These are phyloP conservation scores for Labroides dimidiatus DNA, from an alignment of 2,797 vertebrate genomes.

Conservation along the genomic window DNA sequence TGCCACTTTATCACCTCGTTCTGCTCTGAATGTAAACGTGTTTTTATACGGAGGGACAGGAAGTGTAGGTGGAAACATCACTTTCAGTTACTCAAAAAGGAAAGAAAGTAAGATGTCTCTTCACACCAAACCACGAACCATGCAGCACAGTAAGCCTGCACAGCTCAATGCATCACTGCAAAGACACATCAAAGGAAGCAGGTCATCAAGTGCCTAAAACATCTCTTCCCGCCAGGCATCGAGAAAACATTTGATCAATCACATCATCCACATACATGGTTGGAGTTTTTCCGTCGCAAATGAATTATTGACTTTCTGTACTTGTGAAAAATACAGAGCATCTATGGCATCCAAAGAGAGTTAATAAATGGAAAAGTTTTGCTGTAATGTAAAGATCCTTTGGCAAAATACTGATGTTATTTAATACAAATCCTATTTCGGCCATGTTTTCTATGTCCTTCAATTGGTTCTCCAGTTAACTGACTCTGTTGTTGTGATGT, in stretches of 20 bases:
- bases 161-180: conserved; percentile 10
- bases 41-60: conserved; percentile 7
- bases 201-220: neutral
- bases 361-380: neutral
- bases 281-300: neutral
- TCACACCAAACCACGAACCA: conserved; percentile 15
- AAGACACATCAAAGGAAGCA: conserved; percentile 14
- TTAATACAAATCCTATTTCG: neutral
- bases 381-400: conserved; percentile 13
- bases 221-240: neutral
- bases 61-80: neutral
- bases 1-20: neutral
- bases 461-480: neutral
- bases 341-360: neutral
- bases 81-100: conserved; percentile 14
- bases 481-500: conserved; percentile 2
- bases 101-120: conserved; percentile 17
- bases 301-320: conserved; percentile 15
- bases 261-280: neutral
- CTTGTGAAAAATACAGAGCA: conserved; percentile 10
- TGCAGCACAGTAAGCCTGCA: conserved; percentile 2
- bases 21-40: neutral
- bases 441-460: neutral
- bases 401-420: neutral
- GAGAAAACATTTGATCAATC: conserved; percentile 5